phyloP scores from a whole-genome alignment of 1,140 invertebrate genomes.

The Pygmarrhopalites habei region DNA sequence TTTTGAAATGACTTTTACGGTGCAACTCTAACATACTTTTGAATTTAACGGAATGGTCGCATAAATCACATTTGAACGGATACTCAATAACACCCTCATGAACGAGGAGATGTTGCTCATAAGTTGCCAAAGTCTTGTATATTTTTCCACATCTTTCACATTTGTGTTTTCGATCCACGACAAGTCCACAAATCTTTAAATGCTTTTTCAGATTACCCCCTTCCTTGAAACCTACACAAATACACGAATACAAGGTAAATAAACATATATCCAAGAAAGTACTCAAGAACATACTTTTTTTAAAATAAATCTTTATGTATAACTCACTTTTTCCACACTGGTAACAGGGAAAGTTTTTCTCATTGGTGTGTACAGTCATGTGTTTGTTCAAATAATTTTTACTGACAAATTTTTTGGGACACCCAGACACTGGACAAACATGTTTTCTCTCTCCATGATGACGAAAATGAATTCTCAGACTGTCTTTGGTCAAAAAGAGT shows the following conservation, averaged over 20 bases:
- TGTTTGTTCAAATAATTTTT: background rate
- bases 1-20: no score
- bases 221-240: background rate
- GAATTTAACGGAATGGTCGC: background rate
- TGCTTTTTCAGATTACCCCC: background rate
- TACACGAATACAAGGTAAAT: background rate
- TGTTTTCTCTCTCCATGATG: background rate
- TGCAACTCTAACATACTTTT: background rate
- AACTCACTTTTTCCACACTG: background rate
- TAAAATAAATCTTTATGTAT: background rate
- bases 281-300: background rate
- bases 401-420: background rate
- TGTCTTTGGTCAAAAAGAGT: background rate
- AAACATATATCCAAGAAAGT: background rate
- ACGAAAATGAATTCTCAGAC: background rate
- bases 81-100: background rate
- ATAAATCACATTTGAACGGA: background rate
- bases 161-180: background rate
- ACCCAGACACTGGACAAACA: background rate
- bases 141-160: background rate
- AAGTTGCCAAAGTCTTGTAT: background rate
- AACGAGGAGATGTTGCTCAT: background rate
- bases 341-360: background rate
- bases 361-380: background rate
- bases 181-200: background rate